These are phyloP conservation scores for Chelon auratus DNA, from an alignment of 2,797 vertebrate species.

Conservation along the genomic window DNA sequence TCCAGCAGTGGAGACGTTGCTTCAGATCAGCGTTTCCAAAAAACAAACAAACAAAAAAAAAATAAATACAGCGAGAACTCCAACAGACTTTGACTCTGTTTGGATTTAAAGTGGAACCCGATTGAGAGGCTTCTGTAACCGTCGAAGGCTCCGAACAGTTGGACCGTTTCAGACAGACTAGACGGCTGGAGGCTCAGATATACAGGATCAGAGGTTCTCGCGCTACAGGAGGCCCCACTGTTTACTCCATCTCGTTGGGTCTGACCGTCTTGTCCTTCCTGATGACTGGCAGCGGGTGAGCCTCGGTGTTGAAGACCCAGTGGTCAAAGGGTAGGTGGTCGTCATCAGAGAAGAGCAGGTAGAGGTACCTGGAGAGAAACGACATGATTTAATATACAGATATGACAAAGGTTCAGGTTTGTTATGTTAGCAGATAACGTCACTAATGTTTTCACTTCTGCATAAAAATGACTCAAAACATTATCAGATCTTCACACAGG, in stretches of 20 bases:
- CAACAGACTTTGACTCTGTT: constrained; percentile 9
- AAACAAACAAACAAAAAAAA: constrained; percentile 4
- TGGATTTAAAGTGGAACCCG: constrained; percentile 30
- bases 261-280: constrained; percentile 81
- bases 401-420: no score
- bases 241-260: constrained; percentile 82
- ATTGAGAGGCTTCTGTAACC: constrained; percentile 32
- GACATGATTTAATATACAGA: not conserved
- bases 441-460: no score
- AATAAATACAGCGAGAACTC: constrained; percentile 29
- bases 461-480: no score
- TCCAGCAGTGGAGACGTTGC: constrained; percentile 23
- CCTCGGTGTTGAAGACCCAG: constrained; percentile 99
- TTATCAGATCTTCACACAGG: no score
- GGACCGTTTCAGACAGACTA: constrained; percentile 41
- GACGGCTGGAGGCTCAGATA: constrained; percentile 65
- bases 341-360: constrained; percentile 96
- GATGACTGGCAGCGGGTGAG: constrained; percentile 95
- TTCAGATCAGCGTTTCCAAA: constrained; percentile 11
- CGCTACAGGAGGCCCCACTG: not conserved
- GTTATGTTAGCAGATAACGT: no score
- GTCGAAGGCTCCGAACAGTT: constrained; percentile 24
- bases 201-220: constrained; percentile 68
- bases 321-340: constrained; percentile 94
- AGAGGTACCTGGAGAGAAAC: constrained; percentile 88